phyloP scores from a whole-genome alignment of 2,113 vertebrate species.

The Corythornis cristatus region DNA sequence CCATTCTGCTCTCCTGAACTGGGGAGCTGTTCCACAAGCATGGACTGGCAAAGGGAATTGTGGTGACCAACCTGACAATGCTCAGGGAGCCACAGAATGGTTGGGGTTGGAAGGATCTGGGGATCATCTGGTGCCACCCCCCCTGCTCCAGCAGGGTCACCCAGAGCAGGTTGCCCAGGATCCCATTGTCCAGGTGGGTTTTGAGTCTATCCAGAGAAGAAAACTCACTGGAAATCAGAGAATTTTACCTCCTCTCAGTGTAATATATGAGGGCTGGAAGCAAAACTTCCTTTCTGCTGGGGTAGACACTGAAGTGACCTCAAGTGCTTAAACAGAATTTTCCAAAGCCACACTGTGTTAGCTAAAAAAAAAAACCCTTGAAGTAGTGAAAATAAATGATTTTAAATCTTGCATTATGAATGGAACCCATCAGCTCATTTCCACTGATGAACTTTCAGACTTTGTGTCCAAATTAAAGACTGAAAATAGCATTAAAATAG shows the following conservation, averaged over 20 bases:
- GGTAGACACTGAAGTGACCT: not conserved
- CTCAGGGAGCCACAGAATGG: not conserved
- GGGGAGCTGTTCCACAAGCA: not conserved
- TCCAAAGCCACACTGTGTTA: not conserved
- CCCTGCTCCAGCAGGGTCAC: too few species aligned
- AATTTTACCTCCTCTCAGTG: not conserved
- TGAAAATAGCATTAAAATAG: fast-evolving
- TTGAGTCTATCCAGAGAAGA: not conserved
- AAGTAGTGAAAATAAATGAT: not conserved
- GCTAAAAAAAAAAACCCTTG: not conserved
- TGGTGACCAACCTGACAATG: not conserved
- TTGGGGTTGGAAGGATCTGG: not conserved
- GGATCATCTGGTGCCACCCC: not conserved
- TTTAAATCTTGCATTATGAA: not conserved
- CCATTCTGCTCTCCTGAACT: not conserved
- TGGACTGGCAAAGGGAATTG: not conserved
- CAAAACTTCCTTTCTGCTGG: not conserved
- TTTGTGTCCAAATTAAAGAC: not conserved
- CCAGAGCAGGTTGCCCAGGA: not conserved
- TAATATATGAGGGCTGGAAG: fast-evolving
- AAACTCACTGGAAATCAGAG: not conserved
- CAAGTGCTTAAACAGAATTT: not conserved
- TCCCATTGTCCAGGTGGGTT: not conserved
- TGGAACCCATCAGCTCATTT: not conserved
- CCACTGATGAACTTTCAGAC: not conserved